Percentiles rank a stretch among this genome's conserved stretches.
These are phyloP conservation scores for Gallinago stenura DNA, from an alignment of 2,797 vertebrate genomes.

Conservation along the genomic window DNA sequence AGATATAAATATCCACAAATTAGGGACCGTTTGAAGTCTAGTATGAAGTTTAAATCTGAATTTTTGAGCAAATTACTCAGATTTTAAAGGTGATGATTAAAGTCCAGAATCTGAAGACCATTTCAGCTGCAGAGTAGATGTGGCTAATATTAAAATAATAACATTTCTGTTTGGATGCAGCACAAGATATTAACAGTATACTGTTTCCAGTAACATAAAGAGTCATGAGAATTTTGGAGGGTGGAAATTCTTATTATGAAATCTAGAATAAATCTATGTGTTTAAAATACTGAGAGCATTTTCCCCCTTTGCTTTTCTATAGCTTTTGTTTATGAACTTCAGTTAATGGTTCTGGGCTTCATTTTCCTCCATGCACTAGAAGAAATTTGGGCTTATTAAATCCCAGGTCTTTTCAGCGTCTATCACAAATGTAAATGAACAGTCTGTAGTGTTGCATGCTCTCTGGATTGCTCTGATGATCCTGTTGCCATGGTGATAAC, in stretches of 20 bases:
- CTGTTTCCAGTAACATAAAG: background rate
- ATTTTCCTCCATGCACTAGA: constrained; percentile 8
- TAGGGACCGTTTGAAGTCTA: background rate
- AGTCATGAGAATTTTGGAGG: background rate
- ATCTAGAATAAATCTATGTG: background rate
- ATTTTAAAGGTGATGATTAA: background rate
- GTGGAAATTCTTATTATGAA: background rate
- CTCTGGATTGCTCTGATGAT: constrained; percentile 68
- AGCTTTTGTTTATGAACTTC: constrained; percentile 9
- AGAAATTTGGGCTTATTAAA: constrained; percentile 59
- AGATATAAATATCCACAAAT: background rate
- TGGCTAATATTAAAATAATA: background rate
- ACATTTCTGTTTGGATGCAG: background rate
- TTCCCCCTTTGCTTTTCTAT: background rate
- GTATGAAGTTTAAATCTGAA: background rate
- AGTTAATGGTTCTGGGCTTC: constrained; percentile 3
- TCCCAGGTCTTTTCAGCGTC: constrained; percentile 44
- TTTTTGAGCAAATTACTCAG: background rate
- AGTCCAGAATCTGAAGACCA: background rate
- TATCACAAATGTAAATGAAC: constrained; percentile 76
- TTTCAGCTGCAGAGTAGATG: background rate
- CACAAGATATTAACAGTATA: background rate
- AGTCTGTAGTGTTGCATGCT: constrained; percentile 46
- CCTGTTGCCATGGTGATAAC: constrained; percentile 77
- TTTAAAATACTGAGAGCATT: background rate